Evolutionary conservation across 2,888 invertebrate species (phyloP), one percentile per base, ranked within the genome.

Genomic region (Apamea monoglypha): DNA sequence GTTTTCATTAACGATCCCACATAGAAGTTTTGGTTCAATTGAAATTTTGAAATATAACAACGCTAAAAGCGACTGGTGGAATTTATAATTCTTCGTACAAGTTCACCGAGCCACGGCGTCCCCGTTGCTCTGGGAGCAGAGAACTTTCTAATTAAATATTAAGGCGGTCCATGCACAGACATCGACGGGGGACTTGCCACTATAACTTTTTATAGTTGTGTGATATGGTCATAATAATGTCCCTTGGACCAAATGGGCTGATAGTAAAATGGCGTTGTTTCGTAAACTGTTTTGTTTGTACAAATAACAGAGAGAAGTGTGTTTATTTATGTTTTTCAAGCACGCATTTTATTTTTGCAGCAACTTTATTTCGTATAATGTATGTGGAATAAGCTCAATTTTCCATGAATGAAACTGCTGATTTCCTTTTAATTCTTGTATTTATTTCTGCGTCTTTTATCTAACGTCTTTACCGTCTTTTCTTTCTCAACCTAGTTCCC

Each of bases 141-240:
- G 92, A 95, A 95, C 94, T 95, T 95, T 93, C 92, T 94, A 94
- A 95, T 95, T 94, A 95, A 95, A 95, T 94, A 95, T 95, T 94
- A 93, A 95, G 91, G 92, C 90, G 89, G 92, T 90, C 91, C 92
- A 85, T 87, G 88, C 89, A 92, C 91, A 91, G 90, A 90, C 91
- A 89, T 90, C 90, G 90, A 88, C 90, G 88, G 67, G 86, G 83
- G 89, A 89, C 90, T 88, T 87, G 85, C 76, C 87, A 89, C 91
- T 88, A 88, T 89, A 84, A 89, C 81, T 87, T 88, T 89, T 89
- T 85, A 90, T 88, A 88, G 76, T 85, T 85, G 86, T 89, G 88
- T 89, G 89, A 86, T 88, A 87, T 86, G 80, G 78, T 61, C 78
- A 85, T 85, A 81, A 85, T 81, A 81, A 85, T 81, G 85, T 56